A percentile compares a stretch with the other conserved stretches of the same genome.
These are phyloP conservation scores for Drosophila rhopaloa DNA, from an alignment of 1,140 invertebrate species.

Conservation along the genomic window DNA sequence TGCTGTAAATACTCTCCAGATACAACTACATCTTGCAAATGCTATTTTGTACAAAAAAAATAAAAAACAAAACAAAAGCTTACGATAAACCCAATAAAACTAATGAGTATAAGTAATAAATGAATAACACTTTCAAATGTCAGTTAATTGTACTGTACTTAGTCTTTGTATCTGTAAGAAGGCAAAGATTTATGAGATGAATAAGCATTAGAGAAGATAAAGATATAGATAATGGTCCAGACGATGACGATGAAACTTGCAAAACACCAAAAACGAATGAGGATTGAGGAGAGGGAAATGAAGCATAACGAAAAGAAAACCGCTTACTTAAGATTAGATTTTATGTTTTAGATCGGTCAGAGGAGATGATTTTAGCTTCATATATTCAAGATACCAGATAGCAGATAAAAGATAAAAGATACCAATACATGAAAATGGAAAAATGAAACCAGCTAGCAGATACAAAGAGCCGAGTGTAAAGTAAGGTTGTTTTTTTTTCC, in stretches of 20 bases:
- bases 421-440: background rate
- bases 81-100: conserved; percentile 15
- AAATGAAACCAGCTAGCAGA: conserved; percentile 18
- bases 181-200: conserved; percentile 1
- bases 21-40: conserved; percentile 18
- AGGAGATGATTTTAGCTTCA: conserved; percentile 37
- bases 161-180: conserved; percentile 28
- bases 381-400: conserved; percentile 28
- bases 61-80: conserved; percentile 7
- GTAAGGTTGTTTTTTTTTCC: conserved; percentile 75
- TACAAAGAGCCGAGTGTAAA: conserved; percentile 52
- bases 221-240: conserved; percentile 24
- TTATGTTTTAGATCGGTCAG: conserved; percentile 57
- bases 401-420: conserved; percentile 10
- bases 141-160: conserved; percentile 38
- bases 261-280: conserved; percentile 32
- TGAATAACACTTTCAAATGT: conserved; percentile 28
- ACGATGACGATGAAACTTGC: conserved; percentile 23
- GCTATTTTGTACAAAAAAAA: conserved; percentile 56
- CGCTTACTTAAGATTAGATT: conserved; percentile 69
- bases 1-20: conserved; percentile 27
- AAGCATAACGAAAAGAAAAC: conserved; percentile 68
- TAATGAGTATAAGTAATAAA: conserved; percentile 4
- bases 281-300: conserved; percentile 30
- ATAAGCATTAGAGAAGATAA: conserved; percentile 15